These are phyloP conservation scores for Notechis scutatus DNA, from an alignment of 2,113 vertebrate genomes.

Conservation along the genomic window DNA sequence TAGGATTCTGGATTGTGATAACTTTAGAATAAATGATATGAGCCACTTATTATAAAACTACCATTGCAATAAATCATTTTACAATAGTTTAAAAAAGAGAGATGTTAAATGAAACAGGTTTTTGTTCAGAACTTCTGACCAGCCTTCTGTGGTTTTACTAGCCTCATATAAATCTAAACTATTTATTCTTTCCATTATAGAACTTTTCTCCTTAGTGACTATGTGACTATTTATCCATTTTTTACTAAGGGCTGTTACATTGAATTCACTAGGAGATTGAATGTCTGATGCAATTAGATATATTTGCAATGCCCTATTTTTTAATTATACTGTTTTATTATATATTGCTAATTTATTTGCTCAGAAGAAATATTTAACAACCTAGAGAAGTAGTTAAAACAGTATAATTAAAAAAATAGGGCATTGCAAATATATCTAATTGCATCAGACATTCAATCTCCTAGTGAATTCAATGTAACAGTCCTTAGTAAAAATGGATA, in stretches of 20 bases:
- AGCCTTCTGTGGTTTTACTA: neutral
- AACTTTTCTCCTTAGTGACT: neutral
- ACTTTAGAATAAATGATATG: neutral
- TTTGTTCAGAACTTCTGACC: neutral
- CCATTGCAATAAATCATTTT: neutral
- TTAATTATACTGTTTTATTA: conserved; percentile 1
- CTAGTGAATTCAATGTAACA: no score
- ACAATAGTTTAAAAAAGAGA: neutral
- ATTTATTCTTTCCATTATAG: neutral
- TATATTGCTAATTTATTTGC: conserved; percentile 16
- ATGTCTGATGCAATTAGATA: conserved; percentile 9
- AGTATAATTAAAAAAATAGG: no score
- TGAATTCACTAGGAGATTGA: conserved; percentile 4
- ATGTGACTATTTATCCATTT: neutral
- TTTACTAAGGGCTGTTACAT: neutral
- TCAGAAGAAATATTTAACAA: neutral
- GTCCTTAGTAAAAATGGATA: no score
- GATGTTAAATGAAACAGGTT: neutral
- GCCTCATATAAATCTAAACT: neutral
- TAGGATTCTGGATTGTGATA: neutral
- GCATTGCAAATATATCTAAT: no score
- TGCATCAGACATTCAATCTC: no score
- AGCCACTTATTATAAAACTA: neutral
- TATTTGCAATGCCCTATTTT: neutral
- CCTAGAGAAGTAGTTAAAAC: neutral